Conservation (phyloP, 2,888 invertebrate species). For the Helobdella robusta region DNA sequence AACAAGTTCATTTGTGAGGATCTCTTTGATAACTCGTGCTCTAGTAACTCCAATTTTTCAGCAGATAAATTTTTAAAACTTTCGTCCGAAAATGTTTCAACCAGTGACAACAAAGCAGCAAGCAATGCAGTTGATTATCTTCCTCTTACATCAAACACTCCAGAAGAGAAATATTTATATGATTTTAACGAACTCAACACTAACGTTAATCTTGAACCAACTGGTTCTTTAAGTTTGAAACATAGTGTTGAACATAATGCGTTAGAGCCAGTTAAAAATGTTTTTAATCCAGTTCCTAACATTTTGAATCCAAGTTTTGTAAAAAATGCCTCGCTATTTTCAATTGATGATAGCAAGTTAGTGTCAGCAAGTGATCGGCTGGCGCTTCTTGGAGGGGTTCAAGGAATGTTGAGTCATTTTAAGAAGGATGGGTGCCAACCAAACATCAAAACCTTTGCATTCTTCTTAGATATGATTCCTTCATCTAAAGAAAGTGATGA, state of each 20-base stretch:
- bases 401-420: conserved; percentile 70
- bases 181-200: too few relatives aligned
- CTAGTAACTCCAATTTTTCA: background rate
- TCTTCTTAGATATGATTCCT: conserved; percentile 65
- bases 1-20: conserved; percentile 7
- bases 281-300: conserved; percentile 34
- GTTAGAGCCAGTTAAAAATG: conserved; percentile 25
- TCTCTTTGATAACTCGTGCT: background rate
- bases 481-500: conserved; percentile 61
- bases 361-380: conserved; percentile 37
- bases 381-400: conserved; percentile 66
- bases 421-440: conserved; percentile 59
- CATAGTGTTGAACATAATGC: background rate
- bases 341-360: background rate
- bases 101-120: too few relatives aligned
- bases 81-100: too few relatives aligned
- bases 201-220: background rate
- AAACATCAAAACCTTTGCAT: conserved; percentile 68
- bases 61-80: too few relatives aligned
- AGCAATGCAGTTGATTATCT: background rate
- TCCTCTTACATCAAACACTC: background rate
- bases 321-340: background rate
- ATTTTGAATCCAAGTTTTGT: conserved; percentile 13
- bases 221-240: background rate
- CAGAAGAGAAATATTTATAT: too few relatives aligned